phyloP scores from a whole-genome alignment of 2,797 vertebrate species.

The Somateria mollissima region DNA sequence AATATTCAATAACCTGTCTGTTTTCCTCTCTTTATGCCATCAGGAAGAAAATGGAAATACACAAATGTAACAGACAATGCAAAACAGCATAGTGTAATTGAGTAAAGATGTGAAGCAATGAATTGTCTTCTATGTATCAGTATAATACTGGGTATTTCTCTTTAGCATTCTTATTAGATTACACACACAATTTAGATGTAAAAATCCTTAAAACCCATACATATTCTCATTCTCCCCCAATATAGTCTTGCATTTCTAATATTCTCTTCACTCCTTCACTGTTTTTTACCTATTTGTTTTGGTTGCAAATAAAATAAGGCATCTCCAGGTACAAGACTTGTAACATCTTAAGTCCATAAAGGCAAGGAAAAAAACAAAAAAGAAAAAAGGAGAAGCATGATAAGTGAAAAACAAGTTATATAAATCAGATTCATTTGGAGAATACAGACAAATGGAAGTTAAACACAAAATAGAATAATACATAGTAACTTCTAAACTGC shows the following conservation, averaged over 20 bases:
- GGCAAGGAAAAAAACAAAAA: neutral
- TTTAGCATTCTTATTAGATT: conserved; percentile 32
- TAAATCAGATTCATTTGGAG: conserved; percentile 54
- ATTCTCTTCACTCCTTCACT: neutral
- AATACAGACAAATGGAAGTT: conserved; percentile 14
- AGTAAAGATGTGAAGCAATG: conserved; percentile 30
- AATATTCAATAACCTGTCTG: conserved; percentile 42
- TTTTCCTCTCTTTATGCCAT: neutral
- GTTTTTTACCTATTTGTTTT: neutral
- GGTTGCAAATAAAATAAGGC: conserved; percentile 14
- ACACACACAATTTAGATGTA: conserved; percentile 23
- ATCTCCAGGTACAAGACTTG: neutral
- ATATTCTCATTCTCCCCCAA: neutral
- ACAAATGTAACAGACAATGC: conserved; percentile 33
- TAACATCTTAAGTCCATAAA: neutral
- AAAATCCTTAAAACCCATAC: conserved; percentile 26
- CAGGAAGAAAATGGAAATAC: conserved; percentile 33
- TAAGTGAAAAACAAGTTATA: conserved; percentile 38
- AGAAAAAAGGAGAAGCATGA: neutral
- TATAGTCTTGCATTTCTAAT: neutral
- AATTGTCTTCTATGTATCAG: neutral
- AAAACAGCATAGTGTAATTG: conserved; percentile 24
- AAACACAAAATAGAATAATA: conserved; percentile 25
- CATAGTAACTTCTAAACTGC: conserved; percentile 12
- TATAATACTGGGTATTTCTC: neutral